phyloP scores from a whole-genome alignment of 64 coral and sea anemone species.

The Hydrozoanthus tunicans region DNA sequence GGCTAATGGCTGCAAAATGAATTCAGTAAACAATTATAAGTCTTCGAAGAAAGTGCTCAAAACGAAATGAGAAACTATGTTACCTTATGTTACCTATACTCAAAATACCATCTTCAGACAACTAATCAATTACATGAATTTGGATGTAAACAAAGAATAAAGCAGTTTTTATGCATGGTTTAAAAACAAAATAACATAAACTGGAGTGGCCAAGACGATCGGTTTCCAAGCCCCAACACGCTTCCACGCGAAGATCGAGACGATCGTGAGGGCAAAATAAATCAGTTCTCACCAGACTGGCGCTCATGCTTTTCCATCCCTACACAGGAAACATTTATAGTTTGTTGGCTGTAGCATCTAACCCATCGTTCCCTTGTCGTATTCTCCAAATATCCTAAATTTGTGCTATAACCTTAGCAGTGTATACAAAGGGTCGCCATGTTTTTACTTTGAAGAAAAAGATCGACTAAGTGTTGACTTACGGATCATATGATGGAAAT shows the following conservation, averaged over 20 bases:
- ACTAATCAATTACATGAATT: not conserved
- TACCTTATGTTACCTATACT: not conserved
- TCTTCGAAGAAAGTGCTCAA: constrained; percentile 19
- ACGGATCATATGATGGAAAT: constrained; percentile 67
- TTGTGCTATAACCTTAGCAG: constrained; percentile 30
- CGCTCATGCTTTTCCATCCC: constrained; percentile 57
- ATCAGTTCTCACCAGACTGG: constrained; percentile 35
- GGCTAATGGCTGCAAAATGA: constrained; percentile 86
- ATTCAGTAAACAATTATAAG: constrained; percentile 57
- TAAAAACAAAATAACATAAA: constrained; percentile 55
- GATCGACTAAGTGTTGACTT: constrained; percentile 62
- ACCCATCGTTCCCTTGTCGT: constrained; percentile 57
- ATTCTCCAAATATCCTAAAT: constrained; percentile 49
- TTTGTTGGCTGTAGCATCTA: constrained; percentile 53
- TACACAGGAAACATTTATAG: constrained; percentile 47
- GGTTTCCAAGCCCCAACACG: constrained; percentile 55
- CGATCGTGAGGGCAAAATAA: constrained; percentile 24
- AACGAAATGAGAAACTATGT: not conserved
- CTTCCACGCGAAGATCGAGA: constrained; percentile 19
- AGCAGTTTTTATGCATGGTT: constrained; percentile 19
- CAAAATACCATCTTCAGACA: constrained; percentile 21
- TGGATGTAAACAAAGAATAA: constrained; percentile 60
- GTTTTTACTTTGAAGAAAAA: constrained; percentile 70
- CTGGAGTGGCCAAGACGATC: not conserved
- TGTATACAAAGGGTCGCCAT: constrained; percentile 63